Percentiles rank a stretch among this genome's conserved stretches.
phyloP scores from a whole-genome alignment of 2,113 vertebrate species.

The Penelope pileata region DNA sequence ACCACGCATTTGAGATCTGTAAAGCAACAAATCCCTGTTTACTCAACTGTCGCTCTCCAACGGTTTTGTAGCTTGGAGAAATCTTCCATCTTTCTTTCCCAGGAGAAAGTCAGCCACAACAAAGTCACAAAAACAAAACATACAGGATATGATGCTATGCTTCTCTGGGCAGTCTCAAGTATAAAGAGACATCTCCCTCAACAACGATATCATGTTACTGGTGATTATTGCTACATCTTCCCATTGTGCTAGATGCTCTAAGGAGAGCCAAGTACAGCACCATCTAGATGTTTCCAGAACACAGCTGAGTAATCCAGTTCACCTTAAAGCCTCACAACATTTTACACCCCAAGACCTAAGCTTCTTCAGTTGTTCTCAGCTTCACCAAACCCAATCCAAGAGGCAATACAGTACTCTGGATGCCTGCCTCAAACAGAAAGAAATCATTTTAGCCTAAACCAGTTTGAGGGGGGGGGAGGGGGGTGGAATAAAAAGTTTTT shows the following conservation, averaged over 20 bases:
- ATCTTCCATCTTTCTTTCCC: background rate
- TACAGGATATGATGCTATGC: background rate
- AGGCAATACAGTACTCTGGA: background rate
- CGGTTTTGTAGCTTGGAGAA: background rate
- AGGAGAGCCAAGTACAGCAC: background rate
- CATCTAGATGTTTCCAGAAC: background rate
- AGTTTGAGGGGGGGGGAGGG: fast-evolving
- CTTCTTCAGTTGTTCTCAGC: background rate
- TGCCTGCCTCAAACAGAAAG: background rate
- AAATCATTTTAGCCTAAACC: background rate
- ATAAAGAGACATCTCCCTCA: background rate
- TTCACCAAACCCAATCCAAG: background rate
- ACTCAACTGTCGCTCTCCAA: background rate
- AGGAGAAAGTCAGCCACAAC: background rate
- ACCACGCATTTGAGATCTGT: background rate
- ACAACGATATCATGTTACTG: background rate
- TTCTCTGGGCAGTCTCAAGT: background rate
- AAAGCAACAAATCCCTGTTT: background rate
- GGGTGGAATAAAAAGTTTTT: fast-evolving
- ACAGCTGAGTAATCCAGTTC: background rate
- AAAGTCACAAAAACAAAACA: background rate
- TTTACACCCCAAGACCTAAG: background rate
- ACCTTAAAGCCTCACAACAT: background rate
- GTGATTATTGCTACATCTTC: background rate
- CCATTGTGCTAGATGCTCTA: background rate